Percentiles rank a stretch among this genome's conserved stretches.
Conservation (phyloP, 2,113 vertebrate species). For the Corythoichthys intestinalis region DNA sequence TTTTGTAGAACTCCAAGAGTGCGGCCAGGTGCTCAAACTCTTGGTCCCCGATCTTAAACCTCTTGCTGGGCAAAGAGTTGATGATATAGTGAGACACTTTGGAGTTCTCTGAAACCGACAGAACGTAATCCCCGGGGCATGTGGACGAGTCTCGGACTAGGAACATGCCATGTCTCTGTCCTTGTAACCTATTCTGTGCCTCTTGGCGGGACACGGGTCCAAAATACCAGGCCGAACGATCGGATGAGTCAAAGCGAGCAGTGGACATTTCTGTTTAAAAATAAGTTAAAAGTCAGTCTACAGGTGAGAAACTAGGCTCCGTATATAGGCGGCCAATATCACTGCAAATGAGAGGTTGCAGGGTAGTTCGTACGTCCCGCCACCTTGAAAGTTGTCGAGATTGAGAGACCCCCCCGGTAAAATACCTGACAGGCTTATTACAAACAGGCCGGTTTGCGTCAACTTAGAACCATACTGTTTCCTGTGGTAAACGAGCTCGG, state of each 20-base stretch:
- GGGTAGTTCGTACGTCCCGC: slow-evolving; percentile 41
- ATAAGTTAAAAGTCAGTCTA: slow-evolving; percentile 50
- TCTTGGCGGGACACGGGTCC: slow-evolving; percentile 89
- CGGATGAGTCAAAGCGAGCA: slow-evolving; percentile 89
- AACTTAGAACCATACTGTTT: slow-evolving; percentile 67
- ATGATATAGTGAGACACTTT: slow-evolving; percentile 99
- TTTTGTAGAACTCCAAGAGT: slow-evolving; percentile 98
- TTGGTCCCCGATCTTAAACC: slow-evolving; percentile 97
- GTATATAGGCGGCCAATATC: slow-evolving; percentile 14
- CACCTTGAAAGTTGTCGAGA: not conserved
- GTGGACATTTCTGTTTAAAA: slow-evolving; percentile 78
- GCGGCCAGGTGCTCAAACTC: slow-evolving; percentile 92
- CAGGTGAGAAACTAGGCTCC: slow-evolving; percentile 10
- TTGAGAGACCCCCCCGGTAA: slow-evolving; percentile 10
- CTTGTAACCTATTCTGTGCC: slow-evolving; percentile 89
- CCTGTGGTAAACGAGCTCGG: slow-evolving; percentile 28
- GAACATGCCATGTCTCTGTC: slow-evolving; percentile 93
- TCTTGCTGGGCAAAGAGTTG: slow-evolving; percentile 91
- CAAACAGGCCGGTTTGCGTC: slow-evolving; percentile 47
- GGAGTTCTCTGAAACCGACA: slow-evolving; percentile 96
- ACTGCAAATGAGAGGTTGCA: slow-evolving; percentile 32
- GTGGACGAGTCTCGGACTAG: slow-evolving; percentile 96
- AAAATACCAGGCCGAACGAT: slow-evolving; percentile 94
- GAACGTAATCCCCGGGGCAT: slow-evolving; percentile 94
- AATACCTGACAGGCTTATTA: slow-evolving; percentile 57